These are phyloP conservation scores for Tetragonisca angustula DNA, from an alignment of 2,888 invertebrate genomes.

Conservation along the genomic window DNA sequence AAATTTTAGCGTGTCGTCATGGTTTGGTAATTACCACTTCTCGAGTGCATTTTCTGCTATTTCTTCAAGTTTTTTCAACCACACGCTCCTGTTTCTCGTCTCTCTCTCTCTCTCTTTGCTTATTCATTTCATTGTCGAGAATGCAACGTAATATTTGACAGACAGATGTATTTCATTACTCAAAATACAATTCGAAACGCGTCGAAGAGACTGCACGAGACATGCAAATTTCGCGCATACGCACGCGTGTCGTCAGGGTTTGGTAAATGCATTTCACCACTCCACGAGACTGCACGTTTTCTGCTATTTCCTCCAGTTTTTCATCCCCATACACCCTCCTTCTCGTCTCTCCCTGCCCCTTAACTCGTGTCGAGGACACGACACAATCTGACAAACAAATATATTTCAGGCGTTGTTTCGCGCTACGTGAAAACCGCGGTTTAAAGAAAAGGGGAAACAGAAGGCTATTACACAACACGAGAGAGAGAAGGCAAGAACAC, in stretches of 20 bases:
- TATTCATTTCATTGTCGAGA: not conserved
- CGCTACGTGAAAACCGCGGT: slow-evolving; percentile 30
- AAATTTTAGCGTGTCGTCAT: slow-evolving; percentile 40
- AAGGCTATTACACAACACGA: slow-evolving; percentile 34
- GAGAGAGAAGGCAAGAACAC: slow-evolving; percentile 25
- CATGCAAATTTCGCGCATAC: slow-evolving; percentile 44
- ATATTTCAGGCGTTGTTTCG: slow-evolving; percentile 65
- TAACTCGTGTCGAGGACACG: slow-evolving; percentile 31
- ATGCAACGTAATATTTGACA: slow-evolving; percentile 69
- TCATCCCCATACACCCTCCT: slow-evolving; percentile 20
- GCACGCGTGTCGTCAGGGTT: slow-evolving; percentile 27
- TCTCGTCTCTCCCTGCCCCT: slow-evolving; percentile 13
- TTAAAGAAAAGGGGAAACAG: slow-evolving; percentile 37
- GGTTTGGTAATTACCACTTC: slow-evolving; percentile 59
- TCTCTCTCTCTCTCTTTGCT: slow-evolving; percentile 2
- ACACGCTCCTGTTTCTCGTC: slow-evolving; percentile 8
- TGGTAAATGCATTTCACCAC: slow-evolving; percentile 66
- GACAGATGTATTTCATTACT: slow-evolving; percentile 71
- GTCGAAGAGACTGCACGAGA: slow-evolving; percentile 46
- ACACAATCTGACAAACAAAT: slow-evolving; percentile 74
- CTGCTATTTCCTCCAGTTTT: slow-evolving; percentile 43
- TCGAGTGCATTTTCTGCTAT: slow-evolving; percentile 49
- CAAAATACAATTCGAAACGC: slow-evolving; percentile 43
- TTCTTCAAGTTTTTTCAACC: slow-evolving; percentile 34
- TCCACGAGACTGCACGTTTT: slow-evolving; percentile 42